A percentile compares a stretch with the other conserved stretches of the same genome.
Evolutionary conservation across 2,797 vertebrate genomes (phyloP).

Genomic region (Emys orbicularis): DNA sequence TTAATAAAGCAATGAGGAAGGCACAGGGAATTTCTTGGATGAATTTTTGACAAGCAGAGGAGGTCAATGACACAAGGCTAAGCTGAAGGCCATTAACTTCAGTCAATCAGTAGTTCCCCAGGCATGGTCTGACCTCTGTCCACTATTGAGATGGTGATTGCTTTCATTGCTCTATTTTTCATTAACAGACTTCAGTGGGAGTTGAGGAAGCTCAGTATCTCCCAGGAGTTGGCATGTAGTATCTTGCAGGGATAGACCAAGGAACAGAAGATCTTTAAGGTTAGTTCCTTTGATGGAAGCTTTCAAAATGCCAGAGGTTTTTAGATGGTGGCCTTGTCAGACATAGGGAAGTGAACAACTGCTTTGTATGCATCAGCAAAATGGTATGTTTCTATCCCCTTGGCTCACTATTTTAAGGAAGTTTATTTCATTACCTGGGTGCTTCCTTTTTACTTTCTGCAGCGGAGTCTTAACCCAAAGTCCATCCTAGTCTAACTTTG

Average conservation of each 20-base stretch:
- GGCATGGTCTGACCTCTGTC: rapidly evolving
- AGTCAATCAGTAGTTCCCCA: rapidly evolving
- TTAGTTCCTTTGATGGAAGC: background rate
- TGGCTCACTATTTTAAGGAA: background rate
- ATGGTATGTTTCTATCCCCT: background rate
- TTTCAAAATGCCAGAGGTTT: background rate
- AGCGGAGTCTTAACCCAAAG: background rate
- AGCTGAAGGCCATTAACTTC: background rate
- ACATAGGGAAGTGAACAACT: background rate
- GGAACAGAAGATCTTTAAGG: rapidly evolving
- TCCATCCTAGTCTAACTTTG: background rate
- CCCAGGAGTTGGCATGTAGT: background rate
- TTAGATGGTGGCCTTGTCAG: background rate
- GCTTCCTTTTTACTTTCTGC: background rate
- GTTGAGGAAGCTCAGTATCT: background rate
- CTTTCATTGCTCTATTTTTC: background rate
- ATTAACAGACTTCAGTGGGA: background rate
- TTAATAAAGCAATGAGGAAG: background rate
- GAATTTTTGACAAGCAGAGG: background rate
- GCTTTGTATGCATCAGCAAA: background rate
- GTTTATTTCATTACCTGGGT: background rate
- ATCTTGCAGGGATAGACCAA: background rate
- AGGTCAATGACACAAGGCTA: background rate
- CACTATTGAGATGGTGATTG: no score
- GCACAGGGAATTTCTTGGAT: background rate